Base-by-base conservation (phyloP, 2,113 vertebrate species). In the Calidris pugnax region DNA sequence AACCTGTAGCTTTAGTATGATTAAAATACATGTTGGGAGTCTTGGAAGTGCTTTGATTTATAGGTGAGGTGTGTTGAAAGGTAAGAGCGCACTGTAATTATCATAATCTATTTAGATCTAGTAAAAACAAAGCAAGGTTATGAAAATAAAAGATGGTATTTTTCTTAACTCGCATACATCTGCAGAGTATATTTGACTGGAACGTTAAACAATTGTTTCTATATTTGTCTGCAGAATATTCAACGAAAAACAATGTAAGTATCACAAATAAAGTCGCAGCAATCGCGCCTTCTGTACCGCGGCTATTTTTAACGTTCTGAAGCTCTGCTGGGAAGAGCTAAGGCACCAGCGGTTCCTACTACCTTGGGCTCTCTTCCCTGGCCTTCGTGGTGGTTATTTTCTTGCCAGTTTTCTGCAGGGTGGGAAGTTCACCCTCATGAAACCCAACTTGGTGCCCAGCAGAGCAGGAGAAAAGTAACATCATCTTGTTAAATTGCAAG, bases 171-270 rank as follows among this genome's bases (percentile, higher is more conserved):
- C 15, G 12, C 59, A 48, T 95, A 99, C 99, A 99, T 99, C 96
- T 99, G 97, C 98, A 99, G 95, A 99, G 99, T 80, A 99, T 99
- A 98, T 99, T 99, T 97, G 99, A 99, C 97, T 99, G 99, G 99
- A 99, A 99, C 50, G 99, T 99, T 33, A 99, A 99, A 97, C 99
- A 99, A 86, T 98, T 99, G 86, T 99, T 99, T 96, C 98, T 99
- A 33, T 99, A 99, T 92, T 98, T 99, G 95, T 99, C 99, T 81
- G 99, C 99, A 74, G 99, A 99, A 97, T 99, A 99, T 91, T 96
- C 99, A 79, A 99, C 99, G 5, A 99, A 98, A 98, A 99, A 98
- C 98, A 99, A 99, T 85, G 99, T 99, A 98, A 99, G 99, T 98
- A 96, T 92, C 32, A 69, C 80, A 90, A 88, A 87, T 63, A 83